Evolutionary conservation across 2,888 invertebrate genomes (phyloP), one percentile per base, ranked within the genome.

Genomic region (Xanthia togata): DNA sequence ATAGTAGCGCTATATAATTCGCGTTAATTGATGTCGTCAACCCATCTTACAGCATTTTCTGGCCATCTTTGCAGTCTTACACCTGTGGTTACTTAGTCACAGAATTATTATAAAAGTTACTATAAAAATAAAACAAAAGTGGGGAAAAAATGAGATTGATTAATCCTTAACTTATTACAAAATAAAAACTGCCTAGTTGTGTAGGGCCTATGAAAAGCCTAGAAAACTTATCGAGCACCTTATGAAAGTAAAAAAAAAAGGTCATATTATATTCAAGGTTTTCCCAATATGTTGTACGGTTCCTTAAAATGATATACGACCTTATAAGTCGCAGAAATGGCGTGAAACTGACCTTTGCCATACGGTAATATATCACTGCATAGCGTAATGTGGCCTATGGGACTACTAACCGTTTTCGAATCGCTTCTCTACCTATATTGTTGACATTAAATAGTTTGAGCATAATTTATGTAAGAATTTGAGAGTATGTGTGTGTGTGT

Each of bases 371-470:
- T 83, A 81, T 86, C 83, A 87, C 75, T 70, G 60, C 68, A 70
- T 73, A 70, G 77, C 62, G 73, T 88, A 84, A 88, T 87, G 76
- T 64, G 79, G n/a, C 87, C 84, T 87, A 75, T 65, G 87, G 88
- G 87, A 88, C 77, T 83, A 86, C 84, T 88, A 79, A 86, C 79
- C 79, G 79, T 68, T 86, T 88, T 77, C 84, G 75, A 83, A 86
- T 79, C 81, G 81, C 73, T 83, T 75, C 73, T 64, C 71, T 65
- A 62, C 63, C 75, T 72, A 73, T 14, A n/a, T 47, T 60, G 71
- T 79, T 87, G 86, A 86, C 84, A 87, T 86, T 77, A 38, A 59
- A 64, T 83, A 70, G 63, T 75, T 81, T 64, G 62, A 12, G 47
- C 73, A 55, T 71, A 59, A n/a, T 38, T 57, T 59, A 38, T 59